Conservation (phyloP, 2,888 invertebrate species). For the Galerucella pusilla region DNA sequence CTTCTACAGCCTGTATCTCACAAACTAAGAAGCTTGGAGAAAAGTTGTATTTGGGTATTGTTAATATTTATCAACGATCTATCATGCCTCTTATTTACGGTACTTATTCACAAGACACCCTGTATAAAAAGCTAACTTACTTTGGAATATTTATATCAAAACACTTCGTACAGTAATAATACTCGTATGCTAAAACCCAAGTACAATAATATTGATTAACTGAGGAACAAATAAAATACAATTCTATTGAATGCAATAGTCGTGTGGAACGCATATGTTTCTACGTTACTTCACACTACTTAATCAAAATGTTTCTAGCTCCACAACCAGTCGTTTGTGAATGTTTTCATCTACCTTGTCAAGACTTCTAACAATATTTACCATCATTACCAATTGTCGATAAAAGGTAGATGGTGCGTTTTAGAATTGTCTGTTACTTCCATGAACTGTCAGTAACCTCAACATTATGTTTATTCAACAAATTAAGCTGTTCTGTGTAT, state of each 20-base stretch:
- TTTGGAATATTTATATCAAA: too few relatives aligned
- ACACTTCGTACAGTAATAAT: too few relatives aligned
- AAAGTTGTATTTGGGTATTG: too few relatives aligned
- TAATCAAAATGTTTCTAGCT: constrained; percentile 22
- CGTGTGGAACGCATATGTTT: neutral
- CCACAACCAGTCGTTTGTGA: constrained; percentile 23
- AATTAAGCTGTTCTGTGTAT: constrained; percentile 45
- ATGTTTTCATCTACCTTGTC: constrained; percentile 21
- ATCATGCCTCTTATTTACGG: too few relatives aligned
- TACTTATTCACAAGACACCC: too few relatives aligned
- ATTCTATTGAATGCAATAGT: neutral
- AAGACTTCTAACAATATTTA: constrained; percentile 39
- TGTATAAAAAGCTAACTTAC: too few relatives aligned
- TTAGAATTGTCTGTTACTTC: constrained; percentile 40
- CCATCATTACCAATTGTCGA: constrained; percentile 38
- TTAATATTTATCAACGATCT: too few relatives aligned
- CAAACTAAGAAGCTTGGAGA: too few relatives aligned
- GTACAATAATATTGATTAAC: neutral
- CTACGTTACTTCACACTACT: constrained; percentile 8
- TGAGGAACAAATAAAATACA: neutral
- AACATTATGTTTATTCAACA: constrained; percentile 46
- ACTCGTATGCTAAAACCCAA: too few relatives aligned
- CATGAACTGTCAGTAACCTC: constrained; percentile 50
- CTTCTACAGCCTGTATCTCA: too few relatives aligned
- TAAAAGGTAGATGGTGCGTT: constrained; percentile 36